Conservation (phyloP, 1,140 invertebrate genomes). For the Holcopasites calliopsidis region DNA sequence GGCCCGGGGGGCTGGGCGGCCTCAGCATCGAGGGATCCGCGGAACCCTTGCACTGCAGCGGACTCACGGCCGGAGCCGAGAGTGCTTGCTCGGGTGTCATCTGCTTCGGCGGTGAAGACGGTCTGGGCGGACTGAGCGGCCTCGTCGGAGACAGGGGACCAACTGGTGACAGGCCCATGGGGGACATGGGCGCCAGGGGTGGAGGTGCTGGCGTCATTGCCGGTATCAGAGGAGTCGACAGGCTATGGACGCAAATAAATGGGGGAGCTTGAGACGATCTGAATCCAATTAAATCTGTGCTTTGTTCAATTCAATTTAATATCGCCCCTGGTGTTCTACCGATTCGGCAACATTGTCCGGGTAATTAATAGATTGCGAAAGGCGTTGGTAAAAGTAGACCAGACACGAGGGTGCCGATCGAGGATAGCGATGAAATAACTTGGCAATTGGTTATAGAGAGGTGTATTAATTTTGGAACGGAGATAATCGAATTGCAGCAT, state of each 20-base stretch:
- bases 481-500: not conserved
- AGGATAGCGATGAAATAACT: not conserved
- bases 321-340: too few species aligned
- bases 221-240: conserved; percentile 64
- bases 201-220: conserved; percentile 67
- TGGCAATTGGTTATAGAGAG: not conserved
- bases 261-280: too few species aligned
- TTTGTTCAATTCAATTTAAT: too few species aligned
- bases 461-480: not conserved
- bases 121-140: conserved; percentile 53
- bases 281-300: too few species aligned
- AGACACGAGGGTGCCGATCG: not conserved
- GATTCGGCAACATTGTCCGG: too few species aligned
- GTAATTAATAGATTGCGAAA: too few species aligned
- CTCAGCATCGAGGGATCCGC: conserved; percentile 60
- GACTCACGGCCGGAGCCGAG: conserved; percentile 52
- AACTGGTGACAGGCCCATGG: conserved; percentile 69
- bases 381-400: not conserved
- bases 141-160: conserved; percentile 63
- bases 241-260: conserved; percentile 13
- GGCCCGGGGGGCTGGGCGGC: conserved; percentile 70
- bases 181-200: conserved; percentile 70
- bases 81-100: conserved; percentile 43
- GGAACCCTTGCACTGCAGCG: conserved; percentile 40
- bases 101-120: conserved; percentile 50